Base-by-base conservation (phyloP, 2,113 vertebrate species). In the Xenopus tropicalis region DNA sequence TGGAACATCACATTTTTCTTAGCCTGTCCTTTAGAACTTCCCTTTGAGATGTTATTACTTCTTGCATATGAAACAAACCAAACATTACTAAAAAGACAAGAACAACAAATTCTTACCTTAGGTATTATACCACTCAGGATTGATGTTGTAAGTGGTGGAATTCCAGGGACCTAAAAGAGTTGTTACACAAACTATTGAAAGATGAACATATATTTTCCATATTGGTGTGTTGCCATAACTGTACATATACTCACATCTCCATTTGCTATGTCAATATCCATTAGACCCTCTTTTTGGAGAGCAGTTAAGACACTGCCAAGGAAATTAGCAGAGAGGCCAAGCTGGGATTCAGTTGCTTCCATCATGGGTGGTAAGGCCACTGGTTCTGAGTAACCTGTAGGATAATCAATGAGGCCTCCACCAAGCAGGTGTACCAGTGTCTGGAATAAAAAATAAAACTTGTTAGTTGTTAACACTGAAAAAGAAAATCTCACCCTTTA, bases 41-140 rank as follows among this genome's bases (percentile, higher is more conserved):
- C 10, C 6, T 8, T 37, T 37, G 3, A 37, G 10, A 5, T 37
- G 29, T 37, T 37, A 37, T 37, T 37, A 3, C 6, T 37, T 8
- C 6, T 6, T 37, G 29, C 29, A 37, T 37, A 37, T 37, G 10
- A 37, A 37, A 37, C 29, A 37, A 5, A 37, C 29, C 29, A 37
- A 8, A 8, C 29, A 37, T 37, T 37, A 37, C 10, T 37, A 9
- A 14, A 48, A 48, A 3, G 13, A 44, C 43, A 44, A 48, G 14
- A 48, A 48, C 6, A 3, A 17, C 14, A 48, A 48, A 1, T 22
- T 73, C 83, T 0, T 71, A 89, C 88, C 83, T 80, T 78, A 7
- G 88, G 88, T 69, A 87, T 82, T 71, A 88, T 70, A 25, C 85
- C 86, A 51, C 86, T 83, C 1, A 89, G 75, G 0, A 82, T 85